Evolutionary conservation across 2,797 vertebrate species (phyloP), one percentile per base, ranked within the genome.

Genomic region (Geotrypetes seraphini): DNA sequence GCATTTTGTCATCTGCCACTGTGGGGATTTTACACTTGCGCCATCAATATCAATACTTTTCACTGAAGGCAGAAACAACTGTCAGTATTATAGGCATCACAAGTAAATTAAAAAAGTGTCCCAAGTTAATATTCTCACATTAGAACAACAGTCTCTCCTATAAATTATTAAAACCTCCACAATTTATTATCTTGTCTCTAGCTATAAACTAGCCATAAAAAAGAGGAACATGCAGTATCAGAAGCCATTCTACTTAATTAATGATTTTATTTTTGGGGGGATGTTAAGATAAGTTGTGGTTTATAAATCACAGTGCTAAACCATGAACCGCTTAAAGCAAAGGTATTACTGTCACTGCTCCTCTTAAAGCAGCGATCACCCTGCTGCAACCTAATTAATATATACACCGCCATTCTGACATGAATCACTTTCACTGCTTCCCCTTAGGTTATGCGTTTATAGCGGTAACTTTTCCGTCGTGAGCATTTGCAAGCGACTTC

Each of bases 271-370:
- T 27, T 22, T 32, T 60, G 57, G 55, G 37, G 36, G 49, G 37
- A 36, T 49, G 59, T 28, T 34, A 28, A 48, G 30, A 19, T 30
- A 22, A 35, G 28, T 5, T 62, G 30, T 22, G 43, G 28, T 63
- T 66, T 55, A 64, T 60, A 69, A 65, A 69, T 64, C 51, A 57
- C 30, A 18, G n/a, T 9, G 31, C 28, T 60, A 39, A 33, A 43
- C 32, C 35, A 58, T 18, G 16, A 33, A 37, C 12, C 20, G 1
- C 47, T 38, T 54, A 11, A 33, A 41, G 33, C 23, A 22, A 60
- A 53, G 25, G 28, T 39, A 12, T 34, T 14, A 36, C 25, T 18
- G 28, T 43, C 21, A 30, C 37, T 31, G 33, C 31, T 36, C 28
- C 32, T 27, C 39, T 43, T 34, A 47, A 35, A 10, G 38, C 32